Base-by-base conservation (phyloP, 2,888 invertebrate genomes). In the Camponotus fellah region DNA sequence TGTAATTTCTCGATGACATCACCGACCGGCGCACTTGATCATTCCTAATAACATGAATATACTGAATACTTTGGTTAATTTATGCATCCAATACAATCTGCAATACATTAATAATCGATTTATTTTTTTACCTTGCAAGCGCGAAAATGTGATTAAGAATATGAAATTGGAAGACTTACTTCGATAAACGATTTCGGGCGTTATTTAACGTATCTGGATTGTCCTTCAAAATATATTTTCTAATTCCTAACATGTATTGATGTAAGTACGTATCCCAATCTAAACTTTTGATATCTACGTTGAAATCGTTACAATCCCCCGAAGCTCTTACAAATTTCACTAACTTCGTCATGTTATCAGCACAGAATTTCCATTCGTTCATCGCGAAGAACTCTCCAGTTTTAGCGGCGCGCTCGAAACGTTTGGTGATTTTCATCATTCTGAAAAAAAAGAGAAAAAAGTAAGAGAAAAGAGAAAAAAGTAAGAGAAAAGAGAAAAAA, bases 381-480 rank as follows among this genome's bases (percentile, higher is more conserved):
- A 97, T 96, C 0, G 98, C 97, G 93, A 99, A 99, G 93, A 97
- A 99, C 92, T 97, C 97, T 0, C 98, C 97, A 0, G 97, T 97
- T 26, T 97, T 96, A 0, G 98, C 97, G 0, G 98, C 97, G 92
- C 96, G 96, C 91, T 97, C 97, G 94, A 98, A 97, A 85, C 97
- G 97, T 77, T 96, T 96, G n/a, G 98, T 97, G 1, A 98, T 96
- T 92, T 97, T 98, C 95, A 98, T 96, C 97, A 98, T 98, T 88
- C 98, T 98, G 34, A 26, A 46, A 77, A 12, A 3, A 17, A 17
- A 17, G n/a, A 49, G 26, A 26, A 26, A 26, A 26, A 34, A 58
- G 17, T 26, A 26, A 26, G 26, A 26, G 26, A 26, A 26, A 26
- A 26, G 2, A 26, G 26, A 26, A 26, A 26, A 26, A 34, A 58